Evolutionary conservation across 2,113 vertebrate species (phyloP).

Genomic region (Heterotis niloticus): DNA sequence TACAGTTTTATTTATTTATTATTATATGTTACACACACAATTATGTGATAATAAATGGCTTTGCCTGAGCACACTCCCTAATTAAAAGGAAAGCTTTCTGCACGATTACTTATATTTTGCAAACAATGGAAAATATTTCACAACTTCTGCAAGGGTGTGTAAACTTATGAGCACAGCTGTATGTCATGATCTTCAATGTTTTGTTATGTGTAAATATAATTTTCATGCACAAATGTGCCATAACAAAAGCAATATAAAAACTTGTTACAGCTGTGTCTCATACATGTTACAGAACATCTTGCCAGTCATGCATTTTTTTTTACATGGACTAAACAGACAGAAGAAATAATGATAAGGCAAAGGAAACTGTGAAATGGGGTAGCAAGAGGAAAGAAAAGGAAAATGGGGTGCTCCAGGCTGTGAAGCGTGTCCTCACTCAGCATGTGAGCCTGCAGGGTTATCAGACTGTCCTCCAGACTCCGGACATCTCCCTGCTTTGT

Average conservation of each 20-base stretch:
- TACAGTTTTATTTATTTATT: too few species aligned
- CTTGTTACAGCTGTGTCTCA: not conserved
- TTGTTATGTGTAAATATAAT: not conserved
- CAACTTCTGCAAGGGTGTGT: too few species aligned
- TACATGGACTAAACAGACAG: not conserved
- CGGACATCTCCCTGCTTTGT: slow-evolving; percentile 35
- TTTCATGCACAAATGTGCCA: too few species aligned
- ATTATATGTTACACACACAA: too few species aligned
- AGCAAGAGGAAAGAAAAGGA: not conserved
- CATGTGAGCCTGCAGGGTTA: slow-evolving; percentile 81
- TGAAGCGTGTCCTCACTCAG: slow-evolving; percentile 67
- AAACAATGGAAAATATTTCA: too few species aligned
- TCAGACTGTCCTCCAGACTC: slow-evolving; percentile 69
- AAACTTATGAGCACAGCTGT: too few species aligned
- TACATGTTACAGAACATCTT: not conserved
- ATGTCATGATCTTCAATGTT: too few species aligned
- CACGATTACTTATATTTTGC: too few species aligned
- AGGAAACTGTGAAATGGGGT: not conserved
- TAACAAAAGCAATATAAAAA: not conserved
- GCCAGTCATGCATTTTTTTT: not conserved
- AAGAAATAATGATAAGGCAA: not conserved
- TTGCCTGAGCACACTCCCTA: too few species aligned
- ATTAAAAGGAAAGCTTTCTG: too few species aligned
- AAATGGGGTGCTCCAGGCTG: not conserved
- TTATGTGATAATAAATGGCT: too few species aligned